Conservation (phyloP, 2,797 vertebrate species). For the Semaprochilodus insignis region DNA sequence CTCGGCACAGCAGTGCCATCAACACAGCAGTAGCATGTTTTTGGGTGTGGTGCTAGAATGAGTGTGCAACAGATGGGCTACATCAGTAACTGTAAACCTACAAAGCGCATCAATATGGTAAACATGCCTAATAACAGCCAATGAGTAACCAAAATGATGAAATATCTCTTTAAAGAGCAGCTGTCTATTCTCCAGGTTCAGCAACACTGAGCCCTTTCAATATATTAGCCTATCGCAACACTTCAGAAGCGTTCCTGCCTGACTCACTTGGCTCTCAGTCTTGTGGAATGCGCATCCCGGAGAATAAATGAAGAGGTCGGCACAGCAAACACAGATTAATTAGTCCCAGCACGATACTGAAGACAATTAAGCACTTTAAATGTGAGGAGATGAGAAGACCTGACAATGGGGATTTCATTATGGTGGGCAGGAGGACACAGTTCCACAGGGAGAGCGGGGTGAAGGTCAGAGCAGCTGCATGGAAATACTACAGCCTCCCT, state of each 20-base stretch:
- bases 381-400: constrained; percentile 45
- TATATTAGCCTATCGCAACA: constrained; percentile 19
- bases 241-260: not conserved
- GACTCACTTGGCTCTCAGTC: not conserved
- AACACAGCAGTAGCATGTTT: not conserved
- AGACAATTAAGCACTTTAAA: constrained; percentile 54
- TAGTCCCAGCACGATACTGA: constrained; percentile 53
- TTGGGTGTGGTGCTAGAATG: not conserved
- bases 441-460: constrained; percentile 41
- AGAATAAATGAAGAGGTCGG: constrained; percentile 27
- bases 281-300: constrained; percentile 18
- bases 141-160: not conserved
- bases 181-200: not conserved
- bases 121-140: too few species aligned
- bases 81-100: not conserved
- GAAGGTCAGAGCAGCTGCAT: constrained; percentile 46
- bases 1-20: not conserved
- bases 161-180: not conserved
- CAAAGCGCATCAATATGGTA: not conserved
- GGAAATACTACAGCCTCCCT: constrained; percentile 14
- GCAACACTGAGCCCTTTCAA: constrained; percentile 52
- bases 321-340: constrained; percentile 50
- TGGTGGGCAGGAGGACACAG: constrained; percentile 41
- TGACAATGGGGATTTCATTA: constrained; percentile 51
- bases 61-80: not conserved